Percentiles rank a stretch among this genome's conserved stretches.
These are phyloP conservation scores for Sitobion miscanthi DNA, from an alignment of 1,140 invertebrate genomes.

Conservation along the genomic window DNA sequence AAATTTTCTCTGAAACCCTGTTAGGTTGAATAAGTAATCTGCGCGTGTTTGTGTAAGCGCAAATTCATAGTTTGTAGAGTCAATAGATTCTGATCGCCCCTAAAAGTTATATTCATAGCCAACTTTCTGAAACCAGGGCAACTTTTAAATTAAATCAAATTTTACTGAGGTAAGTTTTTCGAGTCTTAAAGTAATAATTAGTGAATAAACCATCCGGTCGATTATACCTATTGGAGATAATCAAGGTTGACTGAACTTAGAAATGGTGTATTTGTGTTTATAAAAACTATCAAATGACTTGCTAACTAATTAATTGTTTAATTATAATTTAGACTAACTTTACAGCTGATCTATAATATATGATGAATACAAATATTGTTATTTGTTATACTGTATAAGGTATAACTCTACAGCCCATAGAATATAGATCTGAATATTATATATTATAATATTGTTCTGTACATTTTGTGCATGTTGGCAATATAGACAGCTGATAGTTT, in stretches of 20 bases:
- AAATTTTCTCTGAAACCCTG: background rate
- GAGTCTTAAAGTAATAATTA: background rate
- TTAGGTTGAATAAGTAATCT: too few species aligned
- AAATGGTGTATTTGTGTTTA: background rate
- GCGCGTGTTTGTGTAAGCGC: too few species aligned
- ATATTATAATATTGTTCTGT: background rate
- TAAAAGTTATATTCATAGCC: background rate
- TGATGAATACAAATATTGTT: background rate
- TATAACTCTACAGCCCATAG: background rate
- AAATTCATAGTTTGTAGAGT: background rate
- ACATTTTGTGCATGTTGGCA: background rate
- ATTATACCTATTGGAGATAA: background rate
- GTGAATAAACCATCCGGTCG: background rate
- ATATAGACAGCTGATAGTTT: background rate
- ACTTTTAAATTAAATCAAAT: background rate
- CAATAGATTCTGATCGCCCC: background rate
- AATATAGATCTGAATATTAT: background rate
- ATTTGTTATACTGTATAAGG: background rate
- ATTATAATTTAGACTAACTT: background rate
- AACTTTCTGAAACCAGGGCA: background rate
- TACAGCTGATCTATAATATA: too few species aligned
- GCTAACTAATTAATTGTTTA: background rate
- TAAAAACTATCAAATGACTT: background rate
- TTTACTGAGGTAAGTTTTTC: background rate
- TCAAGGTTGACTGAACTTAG: background rate